These are phyloP conservation scores for Tarsius wallacei DNA, from an alignment of 2,797 vertebrate genomes.

Conservation along the genomic window DNA sequence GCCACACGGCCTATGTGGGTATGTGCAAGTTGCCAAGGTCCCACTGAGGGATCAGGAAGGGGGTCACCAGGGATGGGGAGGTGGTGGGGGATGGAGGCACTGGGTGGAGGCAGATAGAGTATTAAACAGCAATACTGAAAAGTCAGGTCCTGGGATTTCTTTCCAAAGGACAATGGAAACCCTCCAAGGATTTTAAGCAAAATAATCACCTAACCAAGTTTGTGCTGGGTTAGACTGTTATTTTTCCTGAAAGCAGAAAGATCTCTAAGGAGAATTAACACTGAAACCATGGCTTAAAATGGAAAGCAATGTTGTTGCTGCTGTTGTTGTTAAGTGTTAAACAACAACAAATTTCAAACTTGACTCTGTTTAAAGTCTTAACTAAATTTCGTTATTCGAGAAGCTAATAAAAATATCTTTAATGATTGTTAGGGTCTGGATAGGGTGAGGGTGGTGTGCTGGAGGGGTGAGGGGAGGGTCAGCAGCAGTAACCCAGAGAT, in stretches of 20 bases:
- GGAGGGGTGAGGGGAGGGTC: too few relatives aligned
- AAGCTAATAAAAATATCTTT: slow-evolving; percentile 75
- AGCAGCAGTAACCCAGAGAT: too few relatives aligned
- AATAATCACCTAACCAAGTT: not conserved
- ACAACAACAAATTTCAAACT: slow-evolving; percentile 70
- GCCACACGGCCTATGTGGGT: not conserved
- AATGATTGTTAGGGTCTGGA: not conserved
- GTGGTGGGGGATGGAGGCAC: not conserved
- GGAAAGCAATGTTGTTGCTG: not conserved
- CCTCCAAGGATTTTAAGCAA: not conserved
- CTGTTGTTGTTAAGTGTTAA: slow-evolving; percentile 59
- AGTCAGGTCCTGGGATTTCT: not conserved
- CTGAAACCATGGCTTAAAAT: slow-evolving; percentile 13
- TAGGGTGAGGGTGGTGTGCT: too few relatives aligned
- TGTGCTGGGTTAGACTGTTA: not conserved
- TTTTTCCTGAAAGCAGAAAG: slow-evolving; percentile 24
- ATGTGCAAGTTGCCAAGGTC: not conserved
- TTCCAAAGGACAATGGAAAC: not conserved
- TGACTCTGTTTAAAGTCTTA: slow-evolving; percentile 62
- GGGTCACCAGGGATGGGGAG: too few relatives aligned
- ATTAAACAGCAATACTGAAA: not conserved
- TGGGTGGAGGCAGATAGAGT: too few relatives aligned
- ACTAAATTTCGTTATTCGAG: slow-evolving; percentile 67
- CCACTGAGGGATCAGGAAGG: not conserved
- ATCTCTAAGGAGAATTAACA: slow-evolving; percentile 18